phyloP scores from a whole-genome alignment of 1,140 invertebrate species.

The Venturia canescens region DNA sequence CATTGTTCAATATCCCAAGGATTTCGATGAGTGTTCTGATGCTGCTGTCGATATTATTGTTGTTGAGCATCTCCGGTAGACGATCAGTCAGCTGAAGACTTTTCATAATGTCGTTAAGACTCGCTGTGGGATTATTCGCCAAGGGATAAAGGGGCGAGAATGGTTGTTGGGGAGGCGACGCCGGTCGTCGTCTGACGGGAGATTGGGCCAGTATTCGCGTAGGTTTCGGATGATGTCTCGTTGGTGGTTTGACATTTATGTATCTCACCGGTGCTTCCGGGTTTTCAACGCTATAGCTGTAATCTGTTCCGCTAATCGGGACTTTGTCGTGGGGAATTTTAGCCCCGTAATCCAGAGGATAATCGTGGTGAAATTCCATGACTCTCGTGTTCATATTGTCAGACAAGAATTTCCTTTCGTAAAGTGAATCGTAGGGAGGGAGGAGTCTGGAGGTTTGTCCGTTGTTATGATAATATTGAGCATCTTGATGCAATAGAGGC shows the following conservation, averaged over 20 bases:
- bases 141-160: constrained; percentile 69
- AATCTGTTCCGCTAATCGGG: constrained; percentile 48
- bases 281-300: constrained; percentile 58
- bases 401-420: constrained; percentile 55
- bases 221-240: constrained; percentile 47
- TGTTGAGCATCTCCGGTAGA: constrained; percentile 84
- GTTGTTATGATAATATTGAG: constrained; percentile 54
- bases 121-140: constrained; percentile 51
- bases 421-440: constrained; percentile 48
- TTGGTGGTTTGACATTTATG: constrained; percentile 49
- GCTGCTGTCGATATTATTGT: constrained; percentile 86
- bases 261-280: constrained; percentile 66
- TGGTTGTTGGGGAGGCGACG: constrained; percentile 35
- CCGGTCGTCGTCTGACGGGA: background rate
- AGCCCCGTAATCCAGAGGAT: constrained; percentile 61
- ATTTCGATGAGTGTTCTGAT: constrained; percentile 86
- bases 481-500: constrained; percentile 47
- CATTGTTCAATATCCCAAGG: constrained; percentile 80
- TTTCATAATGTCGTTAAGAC: constrained; percentile 70
- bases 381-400: constrained; percentile 48
- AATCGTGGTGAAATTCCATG: constrained; percentile 55
- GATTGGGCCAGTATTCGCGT: constrained; percentile 46
- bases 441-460: constrained; percentile 55
- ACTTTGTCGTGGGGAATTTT: constrained; percentile 46
- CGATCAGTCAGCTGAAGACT: constrained; percentile 85